Conservation (phyloP, 2,113 vertebrate species). For the Lepus europaeus region DNA sequence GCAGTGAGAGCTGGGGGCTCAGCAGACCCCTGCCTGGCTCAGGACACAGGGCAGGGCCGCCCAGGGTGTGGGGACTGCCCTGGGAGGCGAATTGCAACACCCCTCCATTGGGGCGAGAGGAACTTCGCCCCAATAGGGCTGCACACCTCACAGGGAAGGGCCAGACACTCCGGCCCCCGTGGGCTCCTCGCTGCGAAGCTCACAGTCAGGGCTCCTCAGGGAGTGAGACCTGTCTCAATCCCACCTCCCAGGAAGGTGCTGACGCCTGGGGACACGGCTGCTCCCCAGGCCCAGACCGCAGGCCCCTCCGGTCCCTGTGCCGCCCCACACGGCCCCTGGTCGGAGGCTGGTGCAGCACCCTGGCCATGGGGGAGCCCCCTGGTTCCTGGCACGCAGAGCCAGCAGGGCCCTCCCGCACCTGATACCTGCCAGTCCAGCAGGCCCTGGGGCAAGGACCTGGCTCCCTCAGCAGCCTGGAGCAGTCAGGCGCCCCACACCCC, state of each 20-base stretch:
- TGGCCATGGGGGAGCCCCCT: background rate
- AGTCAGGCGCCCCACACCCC: background rate
- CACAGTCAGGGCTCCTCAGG: background rate
- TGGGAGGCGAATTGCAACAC: background rate
- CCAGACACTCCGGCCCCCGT: fast-evolving
- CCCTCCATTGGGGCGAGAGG: background rate
- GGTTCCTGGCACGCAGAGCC: no score
- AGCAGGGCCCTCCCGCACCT: no score
- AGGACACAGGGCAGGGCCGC: background rate
- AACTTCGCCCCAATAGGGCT: background rate
- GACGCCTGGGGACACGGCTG: background rate
- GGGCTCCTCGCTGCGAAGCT: background rate
- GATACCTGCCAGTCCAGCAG: background rate
- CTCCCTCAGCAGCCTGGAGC: background rate
- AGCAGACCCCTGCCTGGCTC: background rate
- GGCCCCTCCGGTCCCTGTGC: background rate
- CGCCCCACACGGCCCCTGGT: background rate
- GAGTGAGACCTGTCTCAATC: background rate
- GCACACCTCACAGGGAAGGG: background rate
- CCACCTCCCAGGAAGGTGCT: background rate
- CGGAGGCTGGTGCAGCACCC: background rate
- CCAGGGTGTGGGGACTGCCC: no score
- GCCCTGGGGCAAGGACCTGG: background rate
- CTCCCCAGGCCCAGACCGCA: fast-evolving
- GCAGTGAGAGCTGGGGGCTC: background rate